Evolutionary conservation across 2,113 vertebrate genomes (phyloP), one percentile per base, ranked within the genome.

Genomic region (Antennarius striatus): DNA sequence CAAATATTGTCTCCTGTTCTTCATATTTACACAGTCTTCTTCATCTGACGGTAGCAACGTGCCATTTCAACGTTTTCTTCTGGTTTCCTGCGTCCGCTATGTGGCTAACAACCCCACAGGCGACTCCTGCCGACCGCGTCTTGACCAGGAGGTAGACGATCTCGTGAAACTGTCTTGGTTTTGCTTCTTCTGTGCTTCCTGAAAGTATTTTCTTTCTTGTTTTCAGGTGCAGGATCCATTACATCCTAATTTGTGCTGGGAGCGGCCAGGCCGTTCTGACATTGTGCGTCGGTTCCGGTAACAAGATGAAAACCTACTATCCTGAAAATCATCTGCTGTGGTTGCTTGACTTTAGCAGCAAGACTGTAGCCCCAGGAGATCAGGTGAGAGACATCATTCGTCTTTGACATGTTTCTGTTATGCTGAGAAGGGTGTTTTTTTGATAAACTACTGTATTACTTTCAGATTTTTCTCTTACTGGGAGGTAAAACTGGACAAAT

Each of bases 401-500:
- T 36, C 10, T 1, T 2, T 39, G 14, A 36, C n/a, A 13, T 1
- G 22, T 32, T 14, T 4, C 3, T 15, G 16, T 9, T 6, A 17
- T 46, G 9, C 39, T 13, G 1, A 13, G 29, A 12, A 8, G 6
- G 10, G 17, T 16, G 7, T 14, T 17, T 5, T 59, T 60, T 62
- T 65, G 0, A 49, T 39, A 5, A 46, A 15, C 36, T 56, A 1
- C 22, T 39, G 0, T 69, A 5, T 58, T 4, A 29, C 56, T 68
- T 66, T 39, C 65, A 71, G 66, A 13, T 79, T 46, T 56, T 59
- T 46, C 57, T 87, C n/a, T 22, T 80, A 13, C 17, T 75, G 16
- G 2, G 6, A 6, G 49, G 49, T 72, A 50, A 49, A 30, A 42
- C 10, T 1, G 9, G 47, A 43, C 50, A 40, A 52, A 39, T 29